Percentiles rank a stretch among this genome's conserved stretches.
Conservation (phyloP, 2,113 vertebrate species). For the Gymnobelideus leadbeateri region DNA sequence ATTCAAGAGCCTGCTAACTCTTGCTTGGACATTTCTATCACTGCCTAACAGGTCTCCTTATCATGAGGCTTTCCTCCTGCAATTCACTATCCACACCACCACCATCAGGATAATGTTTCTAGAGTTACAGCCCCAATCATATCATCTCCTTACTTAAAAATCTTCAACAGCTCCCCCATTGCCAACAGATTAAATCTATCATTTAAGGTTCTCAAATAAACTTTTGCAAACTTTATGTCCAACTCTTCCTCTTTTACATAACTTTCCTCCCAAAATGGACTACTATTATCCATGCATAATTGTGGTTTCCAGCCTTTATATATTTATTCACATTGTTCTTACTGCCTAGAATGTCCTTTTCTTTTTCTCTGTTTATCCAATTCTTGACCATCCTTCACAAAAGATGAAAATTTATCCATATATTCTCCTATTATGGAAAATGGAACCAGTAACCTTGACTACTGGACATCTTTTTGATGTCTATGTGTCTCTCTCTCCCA, state of each 20-base stretch:
- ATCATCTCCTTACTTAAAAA: background rate
- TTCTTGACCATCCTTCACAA: background rate
- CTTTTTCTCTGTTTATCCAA: background rate
- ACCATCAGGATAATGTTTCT: background rate
- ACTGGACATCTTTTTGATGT: slow-evolving; percentile 16
- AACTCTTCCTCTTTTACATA: background rate
- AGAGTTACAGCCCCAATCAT: background rate
- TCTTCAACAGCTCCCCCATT: background rate
- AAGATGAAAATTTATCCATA: background rate
- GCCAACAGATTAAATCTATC: background rate
- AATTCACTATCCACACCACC: background rate
- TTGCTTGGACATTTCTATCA: background rate
- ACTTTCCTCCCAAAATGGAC: background rate
- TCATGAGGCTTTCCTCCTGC: background rate
- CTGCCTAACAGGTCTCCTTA: background rate
- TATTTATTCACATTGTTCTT: background rate
- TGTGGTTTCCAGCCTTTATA: background rate
- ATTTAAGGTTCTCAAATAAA: no score
- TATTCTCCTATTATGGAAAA: background rate
- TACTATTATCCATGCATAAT: background rate
- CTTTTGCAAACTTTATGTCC: background rate
- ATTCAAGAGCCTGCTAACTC: background rate
- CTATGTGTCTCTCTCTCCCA: slow-evolving; percentile 14
- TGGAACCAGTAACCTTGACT: background rate
- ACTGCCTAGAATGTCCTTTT: background rate